Base-by-base conservation (phyloP, 2,888 invertebrate genomes). In the Hetaerina titia region DNA sequence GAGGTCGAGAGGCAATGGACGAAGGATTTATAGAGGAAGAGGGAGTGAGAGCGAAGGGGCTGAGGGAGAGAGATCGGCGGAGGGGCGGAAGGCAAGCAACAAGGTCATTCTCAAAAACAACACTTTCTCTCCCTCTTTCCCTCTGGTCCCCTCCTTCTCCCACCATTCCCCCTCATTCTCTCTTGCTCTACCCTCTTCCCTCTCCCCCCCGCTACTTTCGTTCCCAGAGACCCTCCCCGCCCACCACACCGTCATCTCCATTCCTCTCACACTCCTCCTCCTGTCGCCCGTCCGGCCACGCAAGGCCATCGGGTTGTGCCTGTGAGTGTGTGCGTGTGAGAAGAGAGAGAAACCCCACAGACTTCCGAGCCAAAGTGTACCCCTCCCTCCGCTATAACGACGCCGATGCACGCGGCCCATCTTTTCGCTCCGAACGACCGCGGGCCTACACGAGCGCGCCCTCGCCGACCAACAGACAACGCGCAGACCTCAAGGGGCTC, bases 1-100 rank as follows among this genome's bases (percentile, higher is more conserved):
- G 81, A 81, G 81, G 81, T 81, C 81, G 81, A 81, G 81, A 81
- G 81, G 81, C 81, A 81, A 81, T 81, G 81, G 81, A 81, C 81
- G 81, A 31, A 81, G 81, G 81, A 81, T 81, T 81, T 69, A 69
- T 69, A 69, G 69, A 69, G 19, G n/a, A n/a, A n/a, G n/a, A n/a
- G n/a, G 19, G n/a, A n/a, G 81, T 13, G n/a, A 81, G 81, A 31
- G 31, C 13, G 31, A 31, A 11, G 69, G 31, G 11, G 81, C 31
- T 8, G 15, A 31, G 81, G 69, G 69, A 22, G 45, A 81, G 81
- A 31, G 81, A 81, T 81, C 25, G 81, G 31, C 31, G 7, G 81
- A 9, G 81, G 81, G 81, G 81, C 13, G 81, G 81, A 22, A 69
- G 19, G 31, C 25, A 81, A 31, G 81, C 25, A 31, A 31, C 81